A percentile compares a stretch with the other conserved stretches of the same genome.
phyloP scores from a whole-genome alignment of 2,888 invertebrate genomes.

The Atherix ibis region DNA sequence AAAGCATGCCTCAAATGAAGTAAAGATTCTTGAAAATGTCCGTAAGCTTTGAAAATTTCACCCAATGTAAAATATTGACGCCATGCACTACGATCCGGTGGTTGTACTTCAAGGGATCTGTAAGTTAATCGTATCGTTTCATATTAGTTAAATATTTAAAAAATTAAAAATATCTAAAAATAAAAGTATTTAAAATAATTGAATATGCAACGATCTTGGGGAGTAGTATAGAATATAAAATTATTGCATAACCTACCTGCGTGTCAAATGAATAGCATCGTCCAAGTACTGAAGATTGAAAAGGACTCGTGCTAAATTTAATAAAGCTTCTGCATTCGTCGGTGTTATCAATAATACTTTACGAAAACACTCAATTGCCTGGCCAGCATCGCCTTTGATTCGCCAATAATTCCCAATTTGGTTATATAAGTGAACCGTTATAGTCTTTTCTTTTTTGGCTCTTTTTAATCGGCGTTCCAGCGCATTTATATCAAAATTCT shows the following conservation, averaged over 20 bases:
- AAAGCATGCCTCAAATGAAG: slow-evolving; percentile 68
- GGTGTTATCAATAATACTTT: slow-evolving; percentile 71
- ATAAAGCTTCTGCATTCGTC: slow-evolving; percentile 70
- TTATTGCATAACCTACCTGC: too few species aligned
- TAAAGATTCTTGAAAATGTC: slow-evolving; percentile 75
- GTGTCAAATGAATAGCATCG: slow-evolving; percentile 75
- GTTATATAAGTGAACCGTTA: slow-evolving; percentile 70
- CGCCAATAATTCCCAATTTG: slow-evolving; percentile 88
- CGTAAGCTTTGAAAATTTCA: slow-evolving; percentile 81
- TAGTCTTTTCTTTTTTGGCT: slow-evolving; percentile 68
- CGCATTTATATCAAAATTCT: slow-evolving; percentile 57
- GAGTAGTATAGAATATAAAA: too few species aligned
- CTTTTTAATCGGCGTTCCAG: slow-evolving; percentile 59
- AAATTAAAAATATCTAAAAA: too few species aligned
- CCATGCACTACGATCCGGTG: slow-evolving; percentile 76
- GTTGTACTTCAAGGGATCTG: slow-evolving; percentile 62
- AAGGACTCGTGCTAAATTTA: slow-evolving; percentile 69
- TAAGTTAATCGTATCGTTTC: too few species aligned
- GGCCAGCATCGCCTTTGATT: slow-evolving; percentile 72
- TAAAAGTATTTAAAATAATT: too few species aligned
- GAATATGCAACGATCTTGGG: too few species aligned
- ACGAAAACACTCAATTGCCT: slow-evolving; percentile 79
- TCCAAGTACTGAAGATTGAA: slow-evolving; percentile 78
- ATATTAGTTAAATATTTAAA: too few species aligned
- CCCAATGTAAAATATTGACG: slow-evolving; percentile 83